Evolutionary conservation across 1,140 invertebrate genomes (phyloP).

Genomic region (Drosophila auraria): DNA sequence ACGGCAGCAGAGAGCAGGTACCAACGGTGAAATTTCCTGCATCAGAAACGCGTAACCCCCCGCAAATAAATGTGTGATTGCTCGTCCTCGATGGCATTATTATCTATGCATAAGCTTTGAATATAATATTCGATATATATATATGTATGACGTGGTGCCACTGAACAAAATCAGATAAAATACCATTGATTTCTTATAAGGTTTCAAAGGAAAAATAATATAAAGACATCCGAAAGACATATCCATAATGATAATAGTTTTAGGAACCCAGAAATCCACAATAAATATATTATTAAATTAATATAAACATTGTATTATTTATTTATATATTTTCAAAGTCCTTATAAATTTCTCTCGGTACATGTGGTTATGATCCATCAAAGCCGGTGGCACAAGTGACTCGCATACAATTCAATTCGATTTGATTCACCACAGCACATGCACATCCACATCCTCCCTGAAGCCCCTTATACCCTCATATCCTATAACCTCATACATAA

Average conservation of each 20-base stretch:
- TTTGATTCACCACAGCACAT: constrained; percentile 33
- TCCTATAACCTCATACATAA: constrained; percentile 1
- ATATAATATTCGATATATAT: constrained; percentile 23
- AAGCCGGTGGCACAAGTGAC: constrained; percentile 67
- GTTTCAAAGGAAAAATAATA: too few species aligned
- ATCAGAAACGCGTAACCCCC: constrained; percentile 13
- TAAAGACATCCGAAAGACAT: too few species aligned
- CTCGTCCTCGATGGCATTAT: constrained; percentile 24
- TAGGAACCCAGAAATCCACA: too few species aligned
- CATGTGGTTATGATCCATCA: constrained; percentile 17
- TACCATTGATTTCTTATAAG: too few species aligned
- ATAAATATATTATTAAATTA: too few species aligned
- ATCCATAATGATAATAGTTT: too few species aligned
- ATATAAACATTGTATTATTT: too few species aligned
- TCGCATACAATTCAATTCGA: constrained; percentile 55
- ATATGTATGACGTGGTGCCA: neutral
- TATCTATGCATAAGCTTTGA: constrained; percentile 56
- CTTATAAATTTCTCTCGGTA: constrained; percentile 3
- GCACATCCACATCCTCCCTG: constrained; percentile 1
- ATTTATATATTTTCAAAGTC: neutral
- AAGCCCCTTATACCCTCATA: neutral
- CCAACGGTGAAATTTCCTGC: constrained; percentile 16
- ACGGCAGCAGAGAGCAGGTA: constrained; percentile 24
- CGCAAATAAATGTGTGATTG: constrained; percentile 33
- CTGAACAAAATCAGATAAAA: constrained; percentile 2